Evolutionary conservation across 2,888 invertebrate genomes (phyloP), one percentile per base, ranked within the genome.

Genomic region (Cryptophagus acutangulus): DNA sequence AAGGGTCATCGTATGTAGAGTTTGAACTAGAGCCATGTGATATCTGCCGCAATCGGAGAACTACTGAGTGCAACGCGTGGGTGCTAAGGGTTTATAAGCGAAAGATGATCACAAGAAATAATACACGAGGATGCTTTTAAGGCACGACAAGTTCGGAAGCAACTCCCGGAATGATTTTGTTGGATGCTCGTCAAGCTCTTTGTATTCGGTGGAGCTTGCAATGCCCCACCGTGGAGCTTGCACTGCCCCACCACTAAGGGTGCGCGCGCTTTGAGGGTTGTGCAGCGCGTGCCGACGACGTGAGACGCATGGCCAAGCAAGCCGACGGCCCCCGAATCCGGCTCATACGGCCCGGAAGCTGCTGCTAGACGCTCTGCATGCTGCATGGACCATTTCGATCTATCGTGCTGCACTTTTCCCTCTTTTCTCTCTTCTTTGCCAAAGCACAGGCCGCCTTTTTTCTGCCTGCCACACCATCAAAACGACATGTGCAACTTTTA

Each of bases 141-240:
- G 29, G 39, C 40, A 37, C 46, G 43, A 29, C 36, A 36, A 39
- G 30, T 64, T 58, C 66, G 70, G 65, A 68, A 70, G 71, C 71
- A 67, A 67, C 71, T 71, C 69, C 70, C 73, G 70, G 65, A 74
- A 73, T 76, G 75, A 45, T 71, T 72, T 64, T 67, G 66, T 65
- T 64, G 69, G 71, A 71, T 67, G 52, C 54, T 52, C 55, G 57
- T 36, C 49, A 51, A 48, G 57, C 52, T 55, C 62, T 68, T 67
- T 66, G 68, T 67, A 66, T 52, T 20, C 12, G 3, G 26, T 26
- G 26, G 10, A 26, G 26, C 26, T 26, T 26, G 10, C 26, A 26
- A 20, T 12, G 26, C 26, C 26, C 26, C 26, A 16, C 31, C 51
- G 43, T 48, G 53, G 52, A 55, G 51, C 47, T 53, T 51, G 47